These are phyloP conservation scores for Caenorhabditis afra DNA, from an alignment of 2,888 invertebrate species.

Conservation along the genomic window DNA sequence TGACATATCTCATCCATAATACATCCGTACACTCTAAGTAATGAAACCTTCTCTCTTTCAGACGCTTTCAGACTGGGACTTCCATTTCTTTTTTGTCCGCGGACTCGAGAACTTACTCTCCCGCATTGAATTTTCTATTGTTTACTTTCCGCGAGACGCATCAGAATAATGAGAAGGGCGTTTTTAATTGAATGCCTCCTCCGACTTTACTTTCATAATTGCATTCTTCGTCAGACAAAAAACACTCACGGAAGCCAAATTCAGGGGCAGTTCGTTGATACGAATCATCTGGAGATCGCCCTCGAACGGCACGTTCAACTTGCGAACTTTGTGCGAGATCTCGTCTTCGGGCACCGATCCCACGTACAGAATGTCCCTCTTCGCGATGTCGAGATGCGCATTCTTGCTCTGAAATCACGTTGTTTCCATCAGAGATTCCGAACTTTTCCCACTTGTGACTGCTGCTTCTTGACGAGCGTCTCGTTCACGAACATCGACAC, in stretches of 20 bases:
- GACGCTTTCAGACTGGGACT: slow-evolving; percentile 11
- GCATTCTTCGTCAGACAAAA: neutral
- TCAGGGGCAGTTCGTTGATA: slow-evolving; percentile 65
- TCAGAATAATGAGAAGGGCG: neutral
- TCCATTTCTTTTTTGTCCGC: neutral
- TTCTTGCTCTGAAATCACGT: slow-evolving; percentile 57
- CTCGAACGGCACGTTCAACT: slow-evolving; percentile 57
- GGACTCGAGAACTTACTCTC: neutral
- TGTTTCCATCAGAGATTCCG: too few relatives aligned
- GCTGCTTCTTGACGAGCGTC: slow-evolving; percentile 44
- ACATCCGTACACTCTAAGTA: slow-evolving; percentile 26
- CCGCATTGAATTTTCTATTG: slow-evolving; percentile 3
- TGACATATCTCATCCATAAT: slow-evolving; percentile 18
- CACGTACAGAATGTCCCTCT: slow-evolving; percentile 53
- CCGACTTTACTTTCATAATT: slow-evolving; percentile 6
- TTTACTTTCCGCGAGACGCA: neutral
- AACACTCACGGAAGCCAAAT: slow-evolving; percentile 56
- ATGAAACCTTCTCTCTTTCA: slow-evolving; percentile 36
- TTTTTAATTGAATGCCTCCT: neutral
- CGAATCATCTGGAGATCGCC: slow-evolving; percentile 59
- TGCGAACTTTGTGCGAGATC: slow-evolving; percentile 62
- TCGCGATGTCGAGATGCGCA: slow-evolving; percentile 63
- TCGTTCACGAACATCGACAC: slow-evolving; percentile 44
- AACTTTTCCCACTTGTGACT: slow-evolving; percentile 16
- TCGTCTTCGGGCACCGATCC: slow-evolving; percentile 60